A percentile compares a stretch with the other conserved stretches of the same genome.
Evolutionary conservation across 2,113 vertebrate genomes (phyloP).

Genomic region (Neodon shergylaensis): DNA sequence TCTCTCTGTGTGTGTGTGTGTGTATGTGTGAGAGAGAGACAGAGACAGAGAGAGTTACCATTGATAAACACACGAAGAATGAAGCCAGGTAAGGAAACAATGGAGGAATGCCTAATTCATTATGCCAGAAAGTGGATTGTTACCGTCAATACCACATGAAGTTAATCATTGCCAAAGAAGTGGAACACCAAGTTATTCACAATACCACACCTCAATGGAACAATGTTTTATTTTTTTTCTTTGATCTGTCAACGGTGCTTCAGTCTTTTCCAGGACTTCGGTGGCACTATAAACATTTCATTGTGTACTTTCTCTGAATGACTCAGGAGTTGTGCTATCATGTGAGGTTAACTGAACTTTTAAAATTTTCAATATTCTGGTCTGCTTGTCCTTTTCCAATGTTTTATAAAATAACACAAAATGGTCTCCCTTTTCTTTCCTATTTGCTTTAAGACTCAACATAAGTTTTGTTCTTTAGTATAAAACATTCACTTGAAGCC

Average conservation of each 20-base stretch:
- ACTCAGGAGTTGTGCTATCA: conserved; percentile 32
- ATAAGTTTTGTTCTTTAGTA: neutral
- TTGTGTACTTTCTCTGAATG: conserved; percentile 48
- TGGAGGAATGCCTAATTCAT: conserved; percentile 68
- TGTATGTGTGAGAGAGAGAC: too few relatives aligned
- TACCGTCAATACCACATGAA: conserved; percentile 72
- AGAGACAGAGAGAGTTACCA: conserved; percentile 27
- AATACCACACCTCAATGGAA: conserved; percentile 71
- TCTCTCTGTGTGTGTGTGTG: too few relatives aligned
- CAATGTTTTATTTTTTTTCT: conserved; percentile 73
- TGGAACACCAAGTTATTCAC: conserved; percentile 70
- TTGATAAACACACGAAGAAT: conserved; percentile 56
- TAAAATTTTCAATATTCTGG: neutral
- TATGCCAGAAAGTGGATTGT: conserved; percentile 69
- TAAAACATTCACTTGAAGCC: conserved; percentile 27
- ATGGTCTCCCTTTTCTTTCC: conserved; percentile 12
- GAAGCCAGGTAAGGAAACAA: conserved; percentile 58
- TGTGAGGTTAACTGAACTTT: conserved; percentile 57
- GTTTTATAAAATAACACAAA: conserved; percentile 40
- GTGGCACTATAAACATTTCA: conserved; percentile 61
- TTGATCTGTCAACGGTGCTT: conserved; percentile 74
- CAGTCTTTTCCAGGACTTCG: conserved; percentile 54
- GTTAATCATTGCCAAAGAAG: conserved; percentile 78
- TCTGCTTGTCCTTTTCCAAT: conserved; percentile 41
- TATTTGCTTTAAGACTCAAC: conserved; percentile 43